Evolutionary conservation across 2,888 invertebrate genomes (phyloP), one percentile per base, ranked within the genome.

Genomic region (Malachius bipustulatus): DNA sequence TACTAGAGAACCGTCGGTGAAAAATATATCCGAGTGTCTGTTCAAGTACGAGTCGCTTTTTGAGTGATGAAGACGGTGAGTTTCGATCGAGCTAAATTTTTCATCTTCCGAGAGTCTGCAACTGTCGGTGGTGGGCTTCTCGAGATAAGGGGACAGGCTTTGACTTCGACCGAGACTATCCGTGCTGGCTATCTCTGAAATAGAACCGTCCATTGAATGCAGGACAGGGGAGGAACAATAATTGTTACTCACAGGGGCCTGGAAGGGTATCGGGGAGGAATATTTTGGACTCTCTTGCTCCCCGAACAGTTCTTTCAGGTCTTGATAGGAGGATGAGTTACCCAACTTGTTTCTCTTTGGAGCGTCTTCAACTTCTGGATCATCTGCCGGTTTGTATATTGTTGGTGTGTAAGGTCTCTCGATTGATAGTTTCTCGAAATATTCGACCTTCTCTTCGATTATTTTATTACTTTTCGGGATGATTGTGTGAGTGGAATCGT

Each of bases 261-360:
- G 6, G 6, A 19, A 19, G 14, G 56, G 39, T 4, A 75, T 71
- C 36, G 71, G 57, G 3, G 71, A 72, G 19, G 69, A 58, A 56
- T 70, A 75, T 51, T 69, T 73, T 43, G 68, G 67, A 49, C 67
- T 66, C 44, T 75, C 71, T 14, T 68, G 71, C 57, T 87, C 85
- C 0, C 87, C 87, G 52, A 82, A 85, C n/a, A 84, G 63, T 46
- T 85, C 87, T 52, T 81, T 82, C 36, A 87, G 63, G 59, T 83
- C 77, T 16, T 83, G 70, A 51, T 75, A 77, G 1, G 81, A 81
- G 47, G 75, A 76, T 1, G 80, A 77, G 10, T 29, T 19, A 4
- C 6, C 9, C 40, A 14, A 16, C 44, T 31, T 38, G 52, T 43
- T 43, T 51, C 54, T 47, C 56, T 51, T 39, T 32, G 33, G 11